Evolutionary conservation across 2,888 invertebrate genomes (phyloP), one percentile per base, ranked within the genome.

Genomic region (Margaritifera margaritifera): DNA sequence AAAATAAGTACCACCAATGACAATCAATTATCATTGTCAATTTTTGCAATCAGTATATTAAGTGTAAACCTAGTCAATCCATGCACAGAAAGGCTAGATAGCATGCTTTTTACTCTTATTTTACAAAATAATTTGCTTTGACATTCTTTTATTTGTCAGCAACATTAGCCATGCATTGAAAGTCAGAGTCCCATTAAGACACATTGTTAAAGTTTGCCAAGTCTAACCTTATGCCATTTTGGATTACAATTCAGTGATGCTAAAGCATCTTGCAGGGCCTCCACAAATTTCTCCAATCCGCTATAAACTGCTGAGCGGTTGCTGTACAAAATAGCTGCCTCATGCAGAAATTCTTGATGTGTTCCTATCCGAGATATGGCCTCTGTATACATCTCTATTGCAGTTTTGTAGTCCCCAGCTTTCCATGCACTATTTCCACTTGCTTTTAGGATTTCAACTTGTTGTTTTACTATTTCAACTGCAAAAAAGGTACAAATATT

Each of bases 271-370:
- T 71, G 54, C 22, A 78, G 57, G 1, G 79, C 77, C 22, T 77
- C 73, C 2, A 24, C 59, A 50, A 71, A 66, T 15, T 72, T 65
- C 2, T 66, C 62, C 54, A 74, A 57, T n/a, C 66, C 67, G 59
- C 25, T 67, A 56, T 71, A 70, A 4, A 78, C 79, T 20, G 71
- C 71, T 11, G 82, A 80, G n/a, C 77, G 68, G 66, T 80, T 80
- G 64, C 78, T 80, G 54, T 79, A 74, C 55, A 82, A 70, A 19
- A 74, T 66, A 31, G 79, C 79, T 4, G 76, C 73, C 57, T 82
- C 80, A 50, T 76, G 74, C 52, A 70, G 71, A 19, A 78, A 66
- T 11, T 69, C 64, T 42, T 68, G 55, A 8, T 72, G 72, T 22
- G 66, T 66, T 54, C 69, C 68, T 20, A 76, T 68, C 22, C 77